Conservation (phyloP, 2,113 vertebrate genomes). For the Colius striatus region DNA sequence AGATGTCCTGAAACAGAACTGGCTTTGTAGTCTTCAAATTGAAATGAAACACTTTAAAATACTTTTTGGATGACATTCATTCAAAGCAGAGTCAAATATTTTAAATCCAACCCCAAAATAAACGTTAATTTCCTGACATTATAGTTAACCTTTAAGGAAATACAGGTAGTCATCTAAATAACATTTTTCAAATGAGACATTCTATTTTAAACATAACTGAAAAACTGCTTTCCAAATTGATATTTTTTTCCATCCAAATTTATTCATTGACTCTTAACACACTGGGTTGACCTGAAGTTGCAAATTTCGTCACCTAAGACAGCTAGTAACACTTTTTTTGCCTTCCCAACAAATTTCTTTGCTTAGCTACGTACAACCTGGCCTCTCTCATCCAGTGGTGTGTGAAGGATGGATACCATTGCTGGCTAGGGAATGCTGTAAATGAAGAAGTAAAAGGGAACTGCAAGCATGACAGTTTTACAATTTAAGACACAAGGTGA, state of each 20-base stretch:
- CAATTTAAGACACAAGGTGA: neutral
- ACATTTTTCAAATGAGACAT: neutral
- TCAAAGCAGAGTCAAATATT: neutral
- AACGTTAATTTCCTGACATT: slow-evolving; percentile 7
- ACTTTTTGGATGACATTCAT: neutral
- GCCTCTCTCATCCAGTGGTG: neutral
- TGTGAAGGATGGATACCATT: neutral
- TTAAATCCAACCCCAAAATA: neutral
- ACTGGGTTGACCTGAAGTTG: neutral
- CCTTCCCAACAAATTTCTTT: slow-evolving; percentile 6
- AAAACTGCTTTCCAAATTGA: neutral
- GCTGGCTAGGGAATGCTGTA: neutral
- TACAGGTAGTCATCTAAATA: neutral
- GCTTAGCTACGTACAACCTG: neutral
- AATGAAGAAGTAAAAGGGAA: neutral
- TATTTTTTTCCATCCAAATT: neutral
- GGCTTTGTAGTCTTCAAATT: neutral
- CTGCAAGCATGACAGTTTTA: neutral
- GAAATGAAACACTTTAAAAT: slow-evolving; percentile 2
- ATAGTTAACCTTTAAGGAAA: slow-evolving; percentile 18
- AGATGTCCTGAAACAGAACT: slow-evolving; percentile 22
- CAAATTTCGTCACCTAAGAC: neutral
- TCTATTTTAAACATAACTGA: neutral
- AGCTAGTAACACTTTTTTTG: neutral
- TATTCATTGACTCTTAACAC: neutral